These are phyloP conservation scores for Hyperopisus bebe DNA, from an alignment of 2,113 vertebrate species.

Conservation along the genomic window DNA sequence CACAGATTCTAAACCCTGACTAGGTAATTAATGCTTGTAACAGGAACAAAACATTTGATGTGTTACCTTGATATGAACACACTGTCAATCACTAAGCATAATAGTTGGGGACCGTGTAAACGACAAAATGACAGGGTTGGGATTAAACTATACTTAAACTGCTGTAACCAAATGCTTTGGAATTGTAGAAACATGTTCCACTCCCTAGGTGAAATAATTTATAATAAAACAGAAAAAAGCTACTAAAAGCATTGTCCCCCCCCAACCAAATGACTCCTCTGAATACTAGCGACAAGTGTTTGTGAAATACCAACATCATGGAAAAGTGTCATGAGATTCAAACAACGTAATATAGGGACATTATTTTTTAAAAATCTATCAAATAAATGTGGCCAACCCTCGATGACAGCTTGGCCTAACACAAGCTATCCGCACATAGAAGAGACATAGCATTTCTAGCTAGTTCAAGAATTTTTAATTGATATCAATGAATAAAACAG, in stretches of 20 bases:
- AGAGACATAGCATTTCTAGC: not conserved
- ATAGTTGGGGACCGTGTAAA: not conserved
- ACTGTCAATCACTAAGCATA: not conserved
- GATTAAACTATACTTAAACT: not conserved
- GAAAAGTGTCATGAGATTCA: not conserved
- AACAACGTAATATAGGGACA: not conserved
- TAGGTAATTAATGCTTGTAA: not conserved
- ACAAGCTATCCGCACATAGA: not conserved
- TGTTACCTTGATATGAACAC: not conserved
- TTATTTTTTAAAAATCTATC: no score
- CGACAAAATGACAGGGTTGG: not conserved
- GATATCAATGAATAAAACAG: slow-evolving; percentile 24
- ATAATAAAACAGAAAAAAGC: not conserved
- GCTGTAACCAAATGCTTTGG: not conserved
- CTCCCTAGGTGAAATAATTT: not conserved
- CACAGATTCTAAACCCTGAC: not conserved
- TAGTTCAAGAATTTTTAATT: slow-evolving; percentile 40
- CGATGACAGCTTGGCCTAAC: not conserved
- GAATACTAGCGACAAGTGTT: not conserved
- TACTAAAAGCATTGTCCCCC: not conserved
- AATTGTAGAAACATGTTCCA: not conserved
- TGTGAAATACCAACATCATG: not conserved
- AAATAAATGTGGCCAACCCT: not conserved
- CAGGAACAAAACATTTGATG: not conserved
- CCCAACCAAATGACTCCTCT: not conserved